These are phyloP conservation scores for Blastomussa wellsi DNA, from an alignment of 92 coral and sea anemone species.

Conservation along the genomic window DNA sequence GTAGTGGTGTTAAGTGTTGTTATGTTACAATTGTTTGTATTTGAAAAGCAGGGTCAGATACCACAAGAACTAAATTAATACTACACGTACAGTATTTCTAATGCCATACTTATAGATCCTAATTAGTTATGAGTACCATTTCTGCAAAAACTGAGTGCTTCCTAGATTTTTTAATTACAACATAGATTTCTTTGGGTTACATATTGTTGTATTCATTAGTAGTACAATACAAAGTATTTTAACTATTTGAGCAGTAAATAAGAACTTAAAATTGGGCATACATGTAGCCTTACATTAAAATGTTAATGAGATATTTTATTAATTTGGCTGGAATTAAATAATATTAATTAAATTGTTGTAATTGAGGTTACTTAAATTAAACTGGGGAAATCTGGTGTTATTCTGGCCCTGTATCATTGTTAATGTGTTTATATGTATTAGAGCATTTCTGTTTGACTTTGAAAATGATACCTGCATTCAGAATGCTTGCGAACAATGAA, in stretches of 20 bases:
- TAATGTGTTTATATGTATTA: background rate
- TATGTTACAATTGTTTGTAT: constrained; percentile 26
- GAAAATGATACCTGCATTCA: background rate
- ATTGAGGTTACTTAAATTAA: background rate
- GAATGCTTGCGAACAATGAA: background rate
- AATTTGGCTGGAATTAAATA: constrained; percentile 11
- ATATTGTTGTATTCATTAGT: background rate
- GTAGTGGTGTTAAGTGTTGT: constrained; percentile 32
- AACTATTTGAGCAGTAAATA: background rate
- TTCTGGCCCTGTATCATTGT: constrained; percentile 42
- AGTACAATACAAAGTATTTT: background rate
- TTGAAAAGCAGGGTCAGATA: constrained; percentile 45
- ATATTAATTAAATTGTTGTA: background rate
- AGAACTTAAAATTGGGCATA: background rate
- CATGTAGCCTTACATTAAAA: background rate
- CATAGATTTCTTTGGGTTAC: background rate
- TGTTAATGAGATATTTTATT: background rate
- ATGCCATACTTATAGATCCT: background rate
- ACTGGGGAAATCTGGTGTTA: constrained; percentile 47
- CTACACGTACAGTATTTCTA: too few species aligned
- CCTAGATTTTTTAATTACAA: background rate
- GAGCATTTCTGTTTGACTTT: background rate
- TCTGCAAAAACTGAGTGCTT: background rate
- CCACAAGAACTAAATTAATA: constrained; percentile 35
- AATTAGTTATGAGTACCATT: background rate